A percentile compares a stretch with the other conserved stretches of the same genome.
phyloP scores from a whole-genome alignment of 2,113 vertebrate genomes.

The Cynopterus brachyotis region DNA sequence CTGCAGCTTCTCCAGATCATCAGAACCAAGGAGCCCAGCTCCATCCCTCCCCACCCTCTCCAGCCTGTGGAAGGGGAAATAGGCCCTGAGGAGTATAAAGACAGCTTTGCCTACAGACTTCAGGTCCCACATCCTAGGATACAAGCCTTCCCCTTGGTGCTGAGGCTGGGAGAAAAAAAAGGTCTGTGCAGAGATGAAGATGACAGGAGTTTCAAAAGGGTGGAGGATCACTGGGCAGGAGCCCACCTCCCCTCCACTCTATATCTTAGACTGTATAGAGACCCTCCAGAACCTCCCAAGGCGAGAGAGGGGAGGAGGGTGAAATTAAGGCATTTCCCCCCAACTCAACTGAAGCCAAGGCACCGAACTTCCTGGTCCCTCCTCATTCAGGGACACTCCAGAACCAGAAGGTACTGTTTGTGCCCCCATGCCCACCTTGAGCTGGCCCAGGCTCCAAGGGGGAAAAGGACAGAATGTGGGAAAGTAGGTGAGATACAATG shows the following conservation, averaged over 20 bases:
- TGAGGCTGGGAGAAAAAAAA: neutral
- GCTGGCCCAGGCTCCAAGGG: slow-evolving; percentile 1
- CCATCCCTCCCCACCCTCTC: neutral
- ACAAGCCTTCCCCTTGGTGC: neutral
- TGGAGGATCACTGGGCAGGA: neutral
- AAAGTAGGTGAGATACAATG: neutral
- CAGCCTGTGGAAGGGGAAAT: neutral
- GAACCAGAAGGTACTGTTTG: neutral
- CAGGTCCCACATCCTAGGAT: neutral
- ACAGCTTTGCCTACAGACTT: neutral
- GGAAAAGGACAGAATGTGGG: neutral
- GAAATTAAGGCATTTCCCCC: slow-evolving; percentile 64
- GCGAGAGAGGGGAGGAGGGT: neutral
- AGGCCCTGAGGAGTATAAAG: neutral
- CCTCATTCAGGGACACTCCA: neutral
- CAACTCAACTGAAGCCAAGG: slow-evolving; percentile 53
- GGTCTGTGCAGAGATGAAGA: neutral
- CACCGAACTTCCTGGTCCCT: slow-evolving; percentile 10
- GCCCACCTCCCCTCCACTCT: neutral
- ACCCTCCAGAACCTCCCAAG: neutral
- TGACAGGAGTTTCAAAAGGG: neutral
- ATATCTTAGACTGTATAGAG: neutral
- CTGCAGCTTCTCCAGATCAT: neutral
- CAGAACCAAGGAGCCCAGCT: neutral
- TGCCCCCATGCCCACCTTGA: neutral